phyloP scores from a whole-genome alignment of 2,113 vertebrate species.

The Nibea coibor region DNA sequence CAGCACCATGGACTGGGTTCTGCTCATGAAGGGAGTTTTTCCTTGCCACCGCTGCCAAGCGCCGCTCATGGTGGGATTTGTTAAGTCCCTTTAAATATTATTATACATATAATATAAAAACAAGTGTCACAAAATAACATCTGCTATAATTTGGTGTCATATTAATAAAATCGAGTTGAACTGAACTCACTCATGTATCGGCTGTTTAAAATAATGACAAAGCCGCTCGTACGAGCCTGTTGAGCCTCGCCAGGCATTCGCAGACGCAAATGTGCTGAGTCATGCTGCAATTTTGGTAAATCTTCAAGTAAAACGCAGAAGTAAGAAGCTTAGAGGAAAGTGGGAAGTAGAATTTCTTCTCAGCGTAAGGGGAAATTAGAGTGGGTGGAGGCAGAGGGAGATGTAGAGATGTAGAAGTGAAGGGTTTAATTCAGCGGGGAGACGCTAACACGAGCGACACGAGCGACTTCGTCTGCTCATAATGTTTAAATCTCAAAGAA shows the following conservation, averaged over 20 bases:
- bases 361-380: background rate
- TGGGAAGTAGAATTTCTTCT: background rate
- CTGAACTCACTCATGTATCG: background rate
- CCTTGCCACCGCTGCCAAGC: too few species aligned
- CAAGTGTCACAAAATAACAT: too few species aligned
- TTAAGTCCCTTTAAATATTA: too few species aligned
- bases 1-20: too few species aligned
- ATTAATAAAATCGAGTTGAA: too few species aligned
- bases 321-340: background rate
- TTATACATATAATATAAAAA: too few species aligned
- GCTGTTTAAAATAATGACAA: background rate
- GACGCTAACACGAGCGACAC: background rate
- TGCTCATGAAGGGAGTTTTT: too few species aligned
- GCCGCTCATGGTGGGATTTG: too few species aligned
- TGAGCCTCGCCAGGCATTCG: background rate
- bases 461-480: background rate
- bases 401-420: background rate
- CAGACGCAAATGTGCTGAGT: background rate
- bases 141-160: too few species aligned
- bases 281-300: background rate
- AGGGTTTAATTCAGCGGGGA: conserved; percentile 1
- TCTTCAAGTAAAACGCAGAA: background rate
- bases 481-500: conserved; percentile 5
- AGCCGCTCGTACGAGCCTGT: background rate
- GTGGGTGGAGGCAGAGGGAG: background rate